Conservation (phyloP, 2,888 invertebrate species). For the Troides oblongomaculatus region DNA sequence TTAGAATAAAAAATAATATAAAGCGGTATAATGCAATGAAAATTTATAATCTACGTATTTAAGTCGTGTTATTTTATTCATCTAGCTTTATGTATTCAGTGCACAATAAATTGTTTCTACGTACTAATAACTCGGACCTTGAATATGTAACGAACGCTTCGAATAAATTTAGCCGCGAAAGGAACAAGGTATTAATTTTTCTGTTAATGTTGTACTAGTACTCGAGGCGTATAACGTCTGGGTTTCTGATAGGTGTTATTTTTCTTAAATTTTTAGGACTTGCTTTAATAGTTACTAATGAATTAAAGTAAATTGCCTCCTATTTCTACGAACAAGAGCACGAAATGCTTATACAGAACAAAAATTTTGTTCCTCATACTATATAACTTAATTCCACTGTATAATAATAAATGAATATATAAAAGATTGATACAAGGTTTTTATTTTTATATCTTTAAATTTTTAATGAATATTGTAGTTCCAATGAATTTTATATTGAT, state of each 20-base stretch:
- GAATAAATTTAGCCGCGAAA: slow-evolving; percentile 21
- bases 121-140: slow-evolving; percentile 22
- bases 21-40: background rate
- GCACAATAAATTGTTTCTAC: slow-evolving; percentile 19
- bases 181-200: slow-evolving; percentile 21
- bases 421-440: slow-evolving; percentile 4
- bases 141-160: slow-evolving; percentile 15
- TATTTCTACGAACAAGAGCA: too few relatives aligned
- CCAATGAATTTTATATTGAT: too few relatives aligned
- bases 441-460: slow-evolving; percentile 15
- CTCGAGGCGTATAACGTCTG: background rate
- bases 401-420: too few relatives aligned
- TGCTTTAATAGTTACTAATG: too few relatives aligned
- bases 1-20: background rate
- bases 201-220: slow-evolving; percentile 8
- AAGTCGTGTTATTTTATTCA: background rate
- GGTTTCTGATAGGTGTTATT: background rate
- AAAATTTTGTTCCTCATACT: too few relatives aligned
- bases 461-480: slow-evolving; percentile 11
- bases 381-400: too few relatives aligned
- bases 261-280: background rate
- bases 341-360: too few relatives aligned
- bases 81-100: slow-evolving; percentile 11
- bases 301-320: too few relatives aligned
- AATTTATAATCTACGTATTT: slow-evolving; percentile 3